Base-by-base conservation (phyloP, 2,888 invertebrate species). In the Gnatocerus cornutus region DNA sequence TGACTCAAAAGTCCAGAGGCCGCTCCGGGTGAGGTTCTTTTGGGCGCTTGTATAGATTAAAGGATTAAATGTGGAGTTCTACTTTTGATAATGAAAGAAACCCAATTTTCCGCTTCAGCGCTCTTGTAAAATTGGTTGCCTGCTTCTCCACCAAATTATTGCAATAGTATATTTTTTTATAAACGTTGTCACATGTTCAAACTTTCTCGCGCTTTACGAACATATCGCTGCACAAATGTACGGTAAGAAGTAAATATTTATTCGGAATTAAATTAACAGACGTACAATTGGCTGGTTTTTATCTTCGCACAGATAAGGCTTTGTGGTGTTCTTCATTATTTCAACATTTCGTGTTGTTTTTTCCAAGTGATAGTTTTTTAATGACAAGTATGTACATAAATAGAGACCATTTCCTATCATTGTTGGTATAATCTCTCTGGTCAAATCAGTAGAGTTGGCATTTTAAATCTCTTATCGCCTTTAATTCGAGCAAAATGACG, bases 161-260 rank as follows among this genome's bases (percentile, higher is more conserved):
- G 21, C 16, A 41, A 27, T 16, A 12, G n/a, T n/a, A 37, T 55
- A 21, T 21, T 21, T 55, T 55, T 39, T 55, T 55, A 29, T 33
- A 55, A 55, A 55, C 55, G 16, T 8, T 39, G 39, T 55, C 55
- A 43, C 56, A 56, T 43, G 43, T 29, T 29, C 27, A 55, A 39
- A 10, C 21, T 21, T 39, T 55, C 39, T 41, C 55, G 21, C 9
- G 39, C 14, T 53, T 14, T 13, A 16, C 8, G 4, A 46, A 5
- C 21, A 21, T 6, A 46, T 10, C 12, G 12, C 29, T 29, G 9
- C 53, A 37, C 12, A 5, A 13, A 10, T 8, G 16, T 13, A 39
- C 55, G 55, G 55, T 55, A 55, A 55, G 55, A 37, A 21, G n/a
- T 10, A 55, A 55, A 55, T 55, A 55, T 55, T 55, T 37, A 55